Evolutionary conservation across 2,888 invertebrate species (phyloP).

Genomic region (Tenthredo mesomela): DNA sequence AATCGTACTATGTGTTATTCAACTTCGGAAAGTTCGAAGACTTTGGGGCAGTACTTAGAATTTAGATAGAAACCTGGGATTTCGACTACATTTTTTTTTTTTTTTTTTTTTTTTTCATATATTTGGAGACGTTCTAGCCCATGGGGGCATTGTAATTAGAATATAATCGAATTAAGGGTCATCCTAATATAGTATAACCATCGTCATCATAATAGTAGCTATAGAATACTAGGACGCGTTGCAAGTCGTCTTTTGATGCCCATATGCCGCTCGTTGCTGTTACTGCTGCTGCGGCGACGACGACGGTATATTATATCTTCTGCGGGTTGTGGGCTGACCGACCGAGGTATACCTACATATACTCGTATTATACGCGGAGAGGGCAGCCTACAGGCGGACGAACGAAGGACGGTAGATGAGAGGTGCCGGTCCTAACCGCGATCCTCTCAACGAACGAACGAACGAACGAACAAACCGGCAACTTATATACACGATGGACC

Average conservation of each 20-base stretch:
- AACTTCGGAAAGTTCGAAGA: too few relatives aligned
- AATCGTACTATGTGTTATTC: too few relatives aligned
- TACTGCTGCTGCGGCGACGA: neutral
- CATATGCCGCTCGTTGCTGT: neutral
- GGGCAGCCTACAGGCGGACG: neutral
- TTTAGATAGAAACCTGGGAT: too few relatives aligned
- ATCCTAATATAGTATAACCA: neutral
- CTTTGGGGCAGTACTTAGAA: too few relatives aligned
- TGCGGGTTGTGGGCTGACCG: slow-evolving; percentile 4
- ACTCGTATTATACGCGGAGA: neutral
- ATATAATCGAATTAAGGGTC: too few relatives aligned
- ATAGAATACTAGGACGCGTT: neutral
- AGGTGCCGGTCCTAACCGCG: slow-evolving; percentile 14
- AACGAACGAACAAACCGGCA: neutral
- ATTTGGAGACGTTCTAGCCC: too few relatives aligned
- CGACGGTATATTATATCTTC: neutral
- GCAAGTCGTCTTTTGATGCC: neutral
- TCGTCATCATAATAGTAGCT: neutral
- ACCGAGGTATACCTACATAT: slow-evolving; percentile 14
- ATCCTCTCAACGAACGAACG: slow-evolving; percentile 8
- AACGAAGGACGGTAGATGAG: neutral
- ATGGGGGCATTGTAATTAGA: too few relatives aligned
- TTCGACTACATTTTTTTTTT: too few relatives aligned
- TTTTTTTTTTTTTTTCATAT: too few relatives aligned
- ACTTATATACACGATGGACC: slow-evolving; percentile 34